phyloP scores from a whole-genome alignment of 2,797 vertebrate species.

The Leucoraja ocellata region DNA sequence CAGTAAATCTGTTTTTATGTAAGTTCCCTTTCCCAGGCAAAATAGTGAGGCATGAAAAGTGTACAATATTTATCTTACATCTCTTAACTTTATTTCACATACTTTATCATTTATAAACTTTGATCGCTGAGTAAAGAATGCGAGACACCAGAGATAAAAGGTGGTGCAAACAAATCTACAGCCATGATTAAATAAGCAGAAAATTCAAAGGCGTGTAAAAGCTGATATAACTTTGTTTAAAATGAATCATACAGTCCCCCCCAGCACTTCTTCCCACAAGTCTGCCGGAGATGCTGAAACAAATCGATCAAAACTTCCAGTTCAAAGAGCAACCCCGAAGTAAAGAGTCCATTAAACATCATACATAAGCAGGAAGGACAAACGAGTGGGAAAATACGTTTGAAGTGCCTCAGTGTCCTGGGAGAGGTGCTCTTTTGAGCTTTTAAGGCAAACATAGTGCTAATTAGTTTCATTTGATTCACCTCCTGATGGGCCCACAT shows the following conservation, averaged over 20 bases:
- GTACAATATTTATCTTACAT: neutral
- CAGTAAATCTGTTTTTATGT: neutral
- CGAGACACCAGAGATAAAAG: neutral
- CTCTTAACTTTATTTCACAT: neutral
- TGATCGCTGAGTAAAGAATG: neutral
- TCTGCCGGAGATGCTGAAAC: neutral
- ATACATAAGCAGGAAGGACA: neutral
- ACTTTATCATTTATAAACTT: neutral
- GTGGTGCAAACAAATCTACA: no score
- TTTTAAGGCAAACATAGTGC: no score
- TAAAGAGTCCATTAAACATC: neutral
- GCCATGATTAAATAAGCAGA: neutral
- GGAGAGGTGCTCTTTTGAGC: neutral
- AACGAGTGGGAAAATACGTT: neutral
- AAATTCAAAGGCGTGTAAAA: neutral
- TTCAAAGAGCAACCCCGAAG: neutral
- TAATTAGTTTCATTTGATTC: neutral
- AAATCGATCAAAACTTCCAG: neutral
- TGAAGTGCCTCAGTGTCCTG: neutral
- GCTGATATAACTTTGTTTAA: neutral
- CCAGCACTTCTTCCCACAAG: neutral
- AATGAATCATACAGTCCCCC: neutral
- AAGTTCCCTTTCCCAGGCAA: neutral
- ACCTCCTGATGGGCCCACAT: neutral
- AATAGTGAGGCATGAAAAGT: neutral